Evolutionary conservation across 2,888 invertebrate species (phyloP).

Genomic region (Coenonympha arcania): DNA sequence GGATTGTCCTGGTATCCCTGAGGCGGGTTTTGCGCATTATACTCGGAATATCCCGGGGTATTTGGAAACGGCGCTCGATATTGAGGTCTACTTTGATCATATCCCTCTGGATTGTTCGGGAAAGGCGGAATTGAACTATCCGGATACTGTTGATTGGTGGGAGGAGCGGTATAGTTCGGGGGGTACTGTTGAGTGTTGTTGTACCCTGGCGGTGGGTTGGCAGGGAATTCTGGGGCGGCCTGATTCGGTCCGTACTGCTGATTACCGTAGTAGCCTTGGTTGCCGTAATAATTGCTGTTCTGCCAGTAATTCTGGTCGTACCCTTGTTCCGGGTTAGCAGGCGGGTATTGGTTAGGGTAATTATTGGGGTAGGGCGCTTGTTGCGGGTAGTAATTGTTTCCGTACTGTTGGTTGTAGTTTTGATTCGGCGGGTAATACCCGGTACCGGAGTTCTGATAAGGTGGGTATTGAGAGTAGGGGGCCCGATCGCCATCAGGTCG

Average conservation of each 20-base stretch:
- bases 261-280: constrained; percentile 59
- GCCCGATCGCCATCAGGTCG: constrained; percentile 39
- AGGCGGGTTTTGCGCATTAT: constrained; percentile 41
- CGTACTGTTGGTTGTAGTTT: constrained; percentile 60
- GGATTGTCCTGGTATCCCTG: constrained; percentile 41
- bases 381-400: constrained; percentile 59
- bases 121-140: constrained; percentile 50
- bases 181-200: constrained; percentile 52
- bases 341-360: constrained; percentile 64
- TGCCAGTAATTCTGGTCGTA: constrained; percentile 67
- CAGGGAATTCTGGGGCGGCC: constrained; percentile 48
- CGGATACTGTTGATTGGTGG: constrained; percentile 46
- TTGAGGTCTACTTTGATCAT: constrained; percentile 48
- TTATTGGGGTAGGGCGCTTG: constrained; percentile 53
- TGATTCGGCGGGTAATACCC: constrained; percentile 70
- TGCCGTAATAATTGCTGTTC: constrained; percentile 58
- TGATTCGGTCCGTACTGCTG: constrained; percentile 54
- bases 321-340: constrained; percentile 47
- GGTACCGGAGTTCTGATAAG: constrained; percentile 52
- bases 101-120: constrained; percentile 50
- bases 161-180: constrained; percentile 46
- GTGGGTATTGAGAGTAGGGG: constrained; percentile 58
- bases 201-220: constrained; percentile 44
- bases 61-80: constrained; percentile 42
- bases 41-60: constrained; percentile 50